phyloP scores from a whole-genome alignment of 2,888 invertebrate species.

The Rhopalosiphum nymphaeae region DNA sequence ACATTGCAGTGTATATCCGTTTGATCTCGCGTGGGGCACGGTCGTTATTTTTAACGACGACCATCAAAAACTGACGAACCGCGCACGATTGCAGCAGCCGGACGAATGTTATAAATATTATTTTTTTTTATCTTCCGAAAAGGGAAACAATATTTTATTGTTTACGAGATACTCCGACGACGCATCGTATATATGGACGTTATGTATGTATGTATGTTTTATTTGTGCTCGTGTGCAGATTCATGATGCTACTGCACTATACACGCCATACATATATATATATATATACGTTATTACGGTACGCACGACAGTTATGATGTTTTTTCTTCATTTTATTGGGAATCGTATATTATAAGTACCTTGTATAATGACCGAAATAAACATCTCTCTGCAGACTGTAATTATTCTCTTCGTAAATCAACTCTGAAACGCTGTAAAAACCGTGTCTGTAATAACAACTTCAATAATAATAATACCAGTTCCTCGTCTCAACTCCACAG shows the following conservation, averaged over 20 bases:
- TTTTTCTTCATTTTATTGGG: not conserved
- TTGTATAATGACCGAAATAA: not conserved
- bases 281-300: not conserved
- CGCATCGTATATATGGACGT: not conserved
- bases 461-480: not conserved
- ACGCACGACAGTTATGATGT: not conserved
- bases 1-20: constrained; percentile 49
- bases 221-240: not conserved
- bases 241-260: not conserved
- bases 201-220: not conserved
- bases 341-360: not conserved
- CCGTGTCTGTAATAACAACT: not conserved
- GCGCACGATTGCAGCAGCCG: constrained; percentile 41
- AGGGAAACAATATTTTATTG: constrained; percentile 58
- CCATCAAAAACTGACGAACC: constrained; percentile 61
- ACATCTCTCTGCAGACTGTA: not conserved
- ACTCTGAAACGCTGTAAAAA: not conserved
- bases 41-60: constrained; percentile 65
- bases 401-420: constrained; percentile 15
- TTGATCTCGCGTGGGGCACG: constrained; percentile 49
- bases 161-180: constrained; percentile 28
- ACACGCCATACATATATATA: not conserved
- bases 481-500: not conserved
- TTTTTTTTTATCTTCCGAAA: not conserved
- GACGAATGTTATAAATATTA: not conserved